These are phyloP conservation scores for Geotrupes spiniger DNA, from an alignment of 2,888 invertebrate genomes.

Conservation along the genomic window DNA sequence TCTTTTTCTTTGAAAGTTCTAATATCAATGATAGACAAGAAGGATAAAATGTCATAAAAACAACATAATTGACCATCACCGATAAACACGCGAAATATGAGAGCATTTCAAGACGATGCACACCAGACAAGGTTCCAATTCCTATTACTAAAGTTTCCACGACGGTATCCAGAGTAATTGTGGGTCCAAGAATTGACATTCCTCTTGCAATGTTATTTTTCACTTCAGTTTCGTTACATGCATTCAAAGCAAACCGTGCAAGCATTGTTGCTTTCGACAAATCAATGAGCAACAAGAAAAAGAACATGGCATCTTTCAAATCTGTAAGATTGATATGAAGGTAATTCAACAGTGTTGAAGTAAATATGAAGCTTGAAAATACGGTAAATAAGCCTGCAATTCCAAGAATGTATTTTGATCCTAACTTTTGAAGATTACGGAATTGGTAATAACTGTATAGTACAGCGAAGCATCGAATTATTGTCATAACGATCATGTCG, in stretches of 20 bases:
- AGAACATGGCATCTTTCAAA: constrained; percentile 87
- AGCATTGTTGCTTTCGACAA: constrained; percentile 85
- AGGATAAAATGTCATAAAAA: constrained; percentile 93
- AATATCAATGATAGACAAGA: constrained; percentile 86
- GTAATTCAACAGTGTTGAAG: constrained; percentile 84
- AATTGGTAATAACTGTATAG: constrained; percentile 91
- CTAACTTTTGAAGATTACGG: constrained; percentile 80
- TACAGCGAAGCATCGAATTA: constrained; percentile 84
- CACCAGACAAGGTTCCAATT: constrained; percentile 88
- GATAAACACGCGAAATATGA: constrained; percentile 91
- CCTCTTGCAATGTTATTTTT: constrained; percentile 84
- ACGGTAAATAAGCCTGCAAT: constrained; percentile 86
- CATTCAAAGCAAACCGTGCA: constrained; percentile 77
- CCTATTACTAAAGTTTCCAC: constrained; percentile 87
- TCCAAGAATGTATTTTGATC: constrained; percentile 79
- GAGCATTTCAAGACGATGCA: constrained; percentile 80
- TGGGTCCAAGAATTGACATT: constrained; percentile 82
- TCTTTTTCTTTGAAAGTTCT: constrained; percentile 57
- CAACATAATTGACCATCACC: constrained; percentile 85
- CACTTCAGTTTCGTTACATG: constrained; percentile 78
- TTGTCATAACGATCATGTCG: constrained; percentile 86
- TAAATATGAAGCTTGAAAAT: constrained; percentile 90
- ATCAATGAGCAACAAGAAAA: constrained; percentile 87
- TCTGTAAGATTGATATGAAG: constrained; percentile 82
- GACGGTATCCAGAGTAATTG: constrained; percentile 84